These are phyloP conservation scores for Cossypha niveicapilla DNA, from an alignment of 2,797 vertebrate species.

Conservation along the genomic window DNA sequence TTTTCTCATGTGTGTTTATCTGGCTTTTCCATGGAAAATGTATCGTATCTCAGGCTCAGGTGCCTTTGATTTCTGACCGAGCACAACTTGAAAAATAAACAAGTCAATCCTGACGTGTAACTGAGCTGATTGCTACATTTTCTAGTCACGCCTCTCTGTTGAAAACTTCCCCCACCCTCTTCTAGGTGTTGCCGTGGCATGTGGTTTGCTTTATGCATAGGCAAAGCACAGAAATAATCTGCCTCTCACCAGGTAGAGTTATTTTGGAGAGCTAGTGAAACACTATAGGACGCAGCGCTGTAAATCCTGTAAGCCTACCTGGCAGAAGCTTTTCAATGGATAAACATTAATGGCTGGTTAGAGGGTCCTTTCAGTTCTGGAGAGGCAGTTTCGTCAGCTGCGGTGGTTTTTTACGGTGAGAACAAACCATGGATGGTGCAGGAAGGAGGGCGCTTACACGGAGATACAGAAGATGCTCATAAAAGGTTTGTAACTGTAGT, in stretches of 20 bases:
- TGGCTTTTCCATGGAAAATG: slow-evolving; percentile 13
- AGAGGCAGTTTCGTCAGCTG: neutral
- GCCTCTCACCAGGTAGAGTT: slow-evolving; percentile 34
- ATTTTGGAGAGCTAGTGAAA: slow-evolving; percentile 32
- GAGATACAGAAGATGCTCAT: slow-evolving; percentile 14
- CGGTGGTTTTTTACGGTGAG: neutral
- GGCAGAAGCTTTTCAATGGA: neutral
- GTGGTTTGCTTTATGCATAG: slow-evolving; percentile 50
- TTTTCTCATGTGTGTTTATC: neutral
- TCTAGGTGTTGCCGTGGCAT: slow-evolving; percentile 70
- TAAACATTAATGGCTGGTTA: neutral
- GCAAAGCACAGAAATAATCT: slow-evolving; percentile 20
- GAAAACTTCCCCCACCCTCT: slow-evolving; percentile 71
- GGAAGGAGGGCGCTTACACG: neutral
- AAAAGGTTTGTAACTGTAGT: slow-evolving; percentile 42
- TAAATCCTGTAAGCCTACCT: neutral
- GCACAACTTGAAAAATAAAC: slow-evolving; percentile 51
- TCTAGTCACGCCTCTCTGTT: slow-evolving; percentile 66
- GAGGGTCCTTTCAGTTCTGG: neutral
- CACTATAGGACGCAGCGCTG: slow-evolving; percentile 11
- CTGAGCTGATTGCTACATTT: slow-evolving; percentile 61
- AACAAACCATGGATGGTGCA: slow-evolving; percentile 27
- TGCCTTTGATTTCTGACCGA: neutral
- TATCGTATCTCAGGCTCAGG: neutral
- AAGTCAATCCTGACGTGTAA: slow-evolving; percentile 48